Conservation (phyloP, 2,888 invertebrate genomes). For the Rambutsinella grinnellia region DNA sequence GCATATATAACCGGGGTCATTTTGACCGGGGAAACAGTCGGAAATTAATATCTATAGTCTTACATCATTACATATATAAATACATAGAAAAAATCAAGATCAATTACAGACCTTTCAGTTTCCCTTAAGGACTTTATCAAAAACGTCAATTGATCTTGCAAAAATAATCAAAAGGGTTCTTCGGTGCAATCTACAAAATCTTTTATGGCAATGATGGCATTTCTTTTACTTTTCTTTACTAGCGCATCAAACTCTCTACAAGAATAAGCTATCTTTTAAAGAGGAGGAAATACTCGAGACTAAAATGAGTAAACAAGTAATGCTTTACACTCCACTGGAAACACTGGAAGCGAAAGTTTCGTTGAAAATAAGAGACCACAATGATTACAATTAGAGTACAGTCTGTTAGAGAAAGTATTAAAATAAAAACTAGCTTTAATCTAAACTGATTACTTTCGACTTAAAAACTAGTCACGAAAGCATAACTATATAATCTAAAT, state of each 20-base stretch:
- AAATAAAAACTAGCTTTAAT: too few species aligned
- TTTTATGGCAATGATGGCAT: conserved; percentile 36
- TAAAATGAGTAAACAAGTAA: conserved; percentile 34
- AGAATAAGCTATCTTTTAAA: background rate
- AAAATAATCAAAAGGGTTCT: too few species aligned
- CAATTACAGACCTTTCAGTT: background rate
- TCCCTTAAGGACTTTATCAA: background rate
- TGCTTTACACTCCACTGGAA: conserved; percentile 12
- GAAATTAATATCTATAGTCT: too few species aligned
- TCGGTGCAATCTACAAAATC: too few species aligned
- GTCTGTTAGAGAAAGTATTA: too few species aligned
- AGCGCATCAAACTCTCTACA: conserved; percentile 16
- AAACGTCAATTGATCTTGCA: too few species aligned
- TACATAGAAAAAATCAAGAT: background rate
- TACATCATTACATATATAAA: background rate
- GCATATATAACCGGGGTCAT: background rate
- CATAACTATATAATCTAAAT: background rate
- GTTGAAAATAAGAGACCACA: too few species aligned
- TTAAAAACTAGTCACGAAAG: background rate
- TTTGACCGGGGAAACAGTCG: background rate
- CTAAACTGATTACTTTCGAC: too few species aligned
- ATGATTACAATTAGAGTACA: too few species aligned
- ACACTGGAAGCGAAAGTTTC: background rate
- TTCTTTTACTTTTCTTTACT: background rate
- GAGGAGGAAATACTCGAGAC: conserved; percentile 25